Evolutionary conservation across 2,113 vertebrate genomes (phyloP).

Genomic region (Henicopernis longicauda): DNA sequence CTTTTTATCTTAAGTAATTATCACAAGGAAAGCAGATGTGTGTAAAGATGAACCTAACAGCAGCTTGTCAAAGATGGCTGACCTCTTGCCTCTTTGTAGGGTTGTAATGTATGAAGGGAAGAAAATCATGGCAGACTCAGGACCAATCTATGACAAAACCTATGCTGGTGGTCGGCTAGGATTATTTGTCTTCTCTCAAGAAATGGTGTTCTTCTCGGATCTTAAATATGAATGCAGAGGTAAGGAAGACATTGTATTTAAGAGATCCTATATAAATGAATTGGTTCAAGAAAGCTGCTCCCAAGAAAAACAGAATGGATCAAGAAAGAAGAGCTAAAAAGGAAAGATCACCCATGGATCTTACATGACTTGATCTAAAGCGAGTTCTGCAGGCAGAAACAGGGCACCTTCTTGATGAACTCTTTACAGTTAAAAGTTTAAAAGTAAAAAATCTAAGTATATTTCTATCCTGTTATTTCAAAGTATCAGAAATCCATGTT

Average conservation of each 20-base stretch:
- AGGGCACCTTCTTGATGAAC: neutral
- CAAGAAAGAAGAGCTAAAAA: neutral
- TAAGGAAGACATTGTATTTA: slow-evolving; percentile 60
- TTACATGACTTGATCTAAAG: neutral
- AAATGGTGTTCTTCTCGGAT: slow-evolving; percentile 99
- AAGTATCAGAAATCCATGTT: neutral
- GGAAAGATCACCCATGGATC: neutral
- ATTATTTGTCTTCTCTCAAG: slow-evolving; percentile 97
- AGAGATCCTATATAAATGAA: neutral
- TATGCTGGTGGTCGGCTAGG: slow-evolving; percentile 95
- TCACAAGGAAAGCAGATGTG: neutral
- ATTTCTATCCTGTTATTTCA: neutral
- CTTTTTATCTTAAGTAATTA: neutral
- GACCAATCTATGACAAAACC: slow-evolving; percentile 94
- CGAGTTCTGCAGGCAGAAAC: neutral
- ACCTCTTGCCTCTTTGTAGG: slow-evolving; percentile 60
- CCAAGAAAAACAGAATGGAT: neutral
- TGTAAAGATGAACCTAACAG: neutral
- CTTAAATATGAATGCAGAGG: slow-evolving; percentile 99
- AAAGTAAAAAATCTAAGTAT: neutral
- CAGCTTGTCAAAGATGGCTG: neutral
- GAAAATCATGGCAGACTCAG: slow-evolving; percentile 98
- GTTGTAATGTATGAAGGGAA: slow-evolving; percentile 98
- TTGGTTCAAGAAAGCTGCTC: neutral
- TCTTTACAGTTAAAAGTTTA: neutral